phyloP scores from a whole-genome alignment of 1,140 invertebrate species.

The Hyles vespertilio region DNA sequence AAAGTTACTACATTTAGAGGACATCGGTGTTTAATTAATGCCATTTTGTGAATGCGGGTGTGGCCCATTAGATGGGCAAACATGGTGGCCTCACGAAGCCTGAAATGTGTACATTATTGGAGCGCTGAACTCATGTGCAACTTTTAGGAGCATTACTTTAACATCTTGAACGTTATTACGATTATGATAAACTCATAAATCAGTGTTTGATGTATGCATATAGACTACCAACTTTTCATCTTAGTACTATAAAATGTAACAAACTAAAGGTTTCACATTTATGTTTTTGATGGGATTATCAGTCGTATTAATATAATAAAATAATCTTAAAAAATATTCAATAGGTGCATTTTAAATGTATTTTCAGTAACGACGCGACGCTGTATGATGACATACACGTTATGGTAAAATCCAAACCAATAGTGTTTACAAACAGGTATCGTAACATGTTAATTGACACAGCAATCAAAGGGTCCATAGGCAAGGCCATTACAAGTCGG shows the following conservation, averaged over 20 bases:
- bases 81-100: conserved; percentile 29
- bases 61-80: conserved; percentile 55
- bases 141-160: neutral
- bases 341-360: too few relatives aligned
- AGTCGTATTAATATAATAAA: too few relatives aligned
- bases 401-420: too few relatives aligned
- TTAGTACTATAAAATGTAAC: too few relatives aligned
- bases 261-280: too few relatives aligned
- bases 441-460: conserved; percentile 31
- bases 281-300: too few relatives aligned
- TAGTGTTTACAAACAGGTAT: neutral
- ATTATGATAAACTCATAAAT: too few relatives aligned
- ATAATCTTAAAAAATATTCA: too few relatives aligned
- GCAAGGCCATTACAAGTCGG: conserved; percentile 54
- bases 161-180: too few relatives aligned
- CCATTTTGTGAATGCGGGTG: conserved; percentile 33
- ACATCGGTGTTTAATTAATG: conserved; percentile 31
- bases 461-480: conserved; percentile 38
- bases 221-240: too few relatives aligned
- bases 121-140: neutral
- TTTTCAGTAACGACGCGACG: too few relatives aligned
- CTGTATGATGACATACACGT: too few relatives aligned
- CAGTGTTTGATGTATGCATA: conserved; percentile 12
- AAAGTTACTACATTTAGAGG: conserved; percentile 6
- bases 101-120: conserved; percentile 5